phyloP scores from a whole-genome alignment of 2,888 invertebrate genomes.

The Odontomyia ornata region DNA sequence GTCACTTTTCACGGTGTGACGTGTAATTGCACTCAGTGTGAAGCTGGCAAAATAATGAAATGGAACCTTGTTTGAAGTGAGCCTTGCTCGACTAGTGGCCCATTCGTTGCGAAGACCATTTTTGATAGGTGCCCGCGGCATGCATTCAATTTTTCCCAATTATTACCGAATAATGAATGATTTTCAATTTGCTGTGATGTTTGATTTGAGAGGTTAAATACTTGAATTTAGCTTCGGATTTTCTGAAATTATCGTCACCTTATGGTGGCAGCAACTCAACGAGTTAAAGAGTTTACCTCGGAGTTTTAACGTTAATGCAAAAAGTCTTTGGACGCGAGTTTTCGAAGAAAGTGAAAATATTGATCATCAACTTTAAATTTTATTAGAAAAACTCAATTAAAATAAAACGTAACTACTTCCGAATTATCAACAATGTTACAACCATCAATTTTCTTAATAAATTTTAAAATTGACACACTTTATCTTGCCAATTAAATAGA shows the following conservation, averaged over 20 bases:
- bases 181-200: neutral
- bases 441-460: too few relatives aligned
- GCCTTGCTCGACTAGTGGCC: too few relatives aligned
- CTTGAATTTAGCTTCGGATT: neutral
- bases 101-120: neutral
- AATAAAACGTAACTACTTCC: too few relatives aligned
- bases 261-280: neutral
- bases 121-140: neutral
- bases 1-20: neutral
- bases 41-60: too few relatives aligned
- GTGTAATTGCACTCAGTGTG: neutral
- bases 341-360: too few relatives aligned
- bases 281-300: neutral
- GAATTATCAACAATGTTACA: too few relatives aligned
- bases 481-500: too few relatives aligned
- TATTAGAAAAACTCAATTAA: too few relatives aligned
- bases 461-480: too few relatives aligned
- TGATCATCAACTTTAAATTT: too few relatives aligned
- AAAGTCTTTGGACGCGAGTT: neutral
- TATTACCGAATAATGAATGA: conserved; percentile 3
- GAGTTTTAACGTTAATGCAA: neutral
- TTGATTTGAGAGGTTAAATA: neutral
- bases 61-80: too few relatives aligned
- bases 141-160: neutral
- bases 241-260: neutral